These are phyloP conservation scores for Aethes cnicana DNA, from an alignment of 2,888 invertebrate genomes.

Conservation along the genomic window DNA sequence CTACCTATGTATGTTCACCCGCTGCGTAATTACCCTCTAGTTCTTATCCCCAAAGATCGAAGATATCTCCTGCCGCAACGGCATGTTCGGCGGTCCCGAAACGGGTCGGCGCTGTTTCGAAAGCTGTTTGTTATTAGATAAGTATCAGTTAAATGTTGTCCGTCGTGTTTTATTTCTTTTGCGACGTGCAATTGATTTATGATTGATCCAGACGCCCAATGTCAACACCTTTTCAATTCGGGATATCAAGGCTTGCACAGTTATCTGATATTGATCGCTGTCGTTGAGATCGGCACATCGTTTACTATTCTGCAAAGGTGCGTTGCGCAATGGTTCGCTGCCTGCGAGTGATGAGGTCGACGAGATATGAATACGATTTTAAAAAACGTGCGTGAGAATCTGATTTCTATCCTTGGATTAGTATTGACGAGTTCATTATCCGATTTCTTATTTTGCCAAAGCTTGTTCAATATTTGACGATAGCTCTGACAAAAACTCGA, in stretches of 20 bases:
- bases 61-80: conserved; percentile 32
- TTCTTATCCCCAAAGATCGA: conserved; percentile 26
- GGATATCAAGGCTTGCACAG: conserved; percentile 43
- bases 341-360: conserved; percentile 47
- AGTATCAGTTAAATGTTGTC: conserved; percentile 27
- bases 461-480: conserved; percentile 1
- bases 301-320: conserved; percentile 56
- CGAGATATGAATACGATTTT: conserved; percentile 44
- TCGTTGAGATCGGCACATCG: conserved; percentile 52
- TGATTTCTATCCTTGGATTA: conserved; percentile 16
- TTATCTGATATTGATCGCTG: conserved; percentile 50
- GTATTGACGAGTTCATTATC: conserved; percentile 5
- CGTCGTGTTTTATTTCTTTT: conserved; percentile 33
- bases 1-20: conserved; percentile 36
- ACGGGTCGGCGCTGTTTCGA: conserved; percentile 28
- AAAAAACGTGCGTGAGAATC: conserved; percentile 19
- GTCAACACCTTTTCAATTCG: conserved; percentile 42
- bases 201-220: conserved; percentile 38
- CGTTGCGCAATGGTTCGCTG: conserved; percentile 36
- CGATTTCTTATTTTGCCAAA: neutral
- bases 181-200: conserved; percentile 29
- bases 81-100: conserved; percentile 31
- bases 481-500: neutral
- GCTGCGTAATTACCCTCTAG: conserved; percentile 39
- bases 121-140: conserved; percentile 29